Percentiles rank a stretch among this genome's conserved stretches.
These are phyloP conservation scores for Drosophila paramelanica DNA, from an alignment of 2,888 invertebrate genomes.

Conservation along the genomic window DNA sequence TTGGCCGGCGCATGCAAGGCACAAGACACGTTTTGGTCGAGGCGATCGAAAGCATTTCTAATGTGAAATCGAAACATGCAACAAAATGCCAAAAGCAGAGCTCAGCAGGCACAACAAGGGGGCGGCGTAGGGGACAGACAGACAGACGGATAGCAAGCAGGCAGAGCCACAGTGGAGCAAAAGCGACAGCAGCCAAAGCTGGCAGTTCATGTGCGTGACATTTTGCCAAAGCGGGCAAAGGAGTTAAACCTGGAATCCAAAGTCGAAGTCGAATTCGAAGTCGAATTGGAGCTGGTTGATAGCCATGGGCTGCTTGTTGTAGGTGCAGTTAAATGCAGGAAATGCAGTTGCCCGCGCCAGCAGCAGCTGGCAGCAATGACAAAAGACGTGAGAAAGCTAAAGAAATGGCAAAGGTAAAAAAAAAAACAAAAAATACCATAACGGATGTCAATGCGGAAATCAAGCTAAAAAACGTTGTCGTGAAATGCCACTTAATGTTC, in stretches of 20 bases:
- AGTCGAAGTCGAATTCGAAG: not conserved
- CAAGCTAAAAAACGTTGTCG: slow-evolving; percentile 54
- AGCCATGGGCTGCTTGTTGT: slow-evolving; percentile 31
- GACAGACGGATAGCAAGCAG: not conserved
- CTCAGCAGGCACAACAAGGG: slow-evolving; percentile 51
- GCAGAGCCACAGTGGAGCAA: slow-evolving; percentile 23
- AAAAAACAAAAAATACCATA: slow-evolving; percentile 37
- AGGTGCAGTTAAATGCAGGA: slow-evolving; percentile 73
- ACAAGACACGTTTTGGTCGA: slow-evolving; percentile 64
- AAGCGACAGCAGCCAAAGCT: slow-evolving; percentile 45
- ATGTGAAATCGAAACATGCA: slow-evolving; percentile 82
- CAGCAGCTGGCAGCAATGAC: slow-evolving; percentile 23
- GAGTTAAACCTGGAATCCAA: slow-evolving; percentile 4
- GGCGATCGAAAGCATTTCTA: slow-evolving; percentile 80
- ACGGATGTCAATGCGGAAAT: slow-evolving; percentile 78
- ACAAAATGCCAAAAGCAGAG: slow-evolving; percentile 71
- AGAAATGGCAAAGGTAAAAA: slow-evolving; percentile 71
- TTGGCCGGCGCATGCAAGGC: slow-evolving; percentile 37
- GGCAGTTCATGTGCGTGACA: slow-evolving; percentile 73
- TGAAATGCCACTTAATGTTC: slow-evolving; percentile 74
- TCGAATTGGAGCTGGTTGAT: slow-evolving; percentile 20
- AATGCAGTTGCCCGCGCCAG: slow-evolving; percentile 40
- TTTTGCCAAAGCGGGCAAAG: slow-evolving; percentile 55
- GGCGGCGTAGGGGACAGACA: not conserved
- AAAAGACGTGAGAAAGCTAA: slow-evolving; percentile 74